phyloP scores from a whole-genome alignment of 2,797 vertebrate genomes.

The Acrossocheilus fasciatus region DNA sequence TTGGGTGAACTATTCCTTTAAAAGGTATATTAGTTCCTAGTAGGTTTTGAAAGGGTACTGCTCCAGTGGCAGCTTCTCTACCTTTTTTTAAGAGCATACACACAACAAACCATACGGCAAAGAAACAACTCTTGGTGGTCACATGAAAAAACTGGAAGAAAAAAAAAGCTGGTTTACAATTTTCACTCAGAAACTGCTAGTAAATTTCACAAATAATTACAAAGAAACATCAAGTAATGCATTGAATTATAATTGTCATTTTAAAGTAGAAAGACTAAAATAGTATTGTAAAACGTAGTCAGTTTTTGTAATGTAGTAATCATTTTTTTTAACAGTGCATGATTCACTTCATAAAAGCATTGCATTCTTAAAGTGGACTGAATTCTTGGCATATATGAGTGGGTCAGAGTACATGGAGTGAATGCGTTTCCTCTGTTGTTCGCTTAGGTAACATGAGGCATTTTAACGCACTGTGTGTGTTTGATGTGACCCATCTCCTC shows the following conservation, averaged over 20 bases:
- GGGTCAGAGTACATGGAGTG: constrained; percentile 7
- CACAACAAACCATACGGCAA: neutral
- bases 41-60: neutral
- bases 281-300: neutral
- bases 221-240: neutral
- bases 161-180: neutral
- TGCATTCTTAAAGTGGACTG: constrained; percentile 1
- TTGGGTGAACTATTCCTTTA: neutral
- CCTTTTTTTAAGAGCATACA: no score
- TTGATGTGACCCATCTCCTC: constrained; percentile 48
- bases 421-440: constrained; percentile 11
- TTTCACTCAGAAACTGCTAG: neutral
- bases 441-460: constrained; percentile 16
- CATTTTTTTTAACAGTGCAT: neutral
- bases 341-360: neutral
- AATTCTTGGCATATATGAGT: constrained; percentile 24
- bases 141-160: neutral
- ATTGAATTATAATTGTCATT: neutral
- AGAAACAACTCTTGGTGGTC: neutral
- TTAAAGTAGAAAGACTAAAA: neutral
- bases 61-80: no score
- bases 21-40: neutral
- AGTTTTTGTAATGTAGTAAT: neutral
- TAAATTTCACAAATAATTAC: neutral
- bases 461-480: constrained; percentile 36